Conservation (phyloP, 1,140 invertebrate species). For the Coboldia fuscipes region DNA sequence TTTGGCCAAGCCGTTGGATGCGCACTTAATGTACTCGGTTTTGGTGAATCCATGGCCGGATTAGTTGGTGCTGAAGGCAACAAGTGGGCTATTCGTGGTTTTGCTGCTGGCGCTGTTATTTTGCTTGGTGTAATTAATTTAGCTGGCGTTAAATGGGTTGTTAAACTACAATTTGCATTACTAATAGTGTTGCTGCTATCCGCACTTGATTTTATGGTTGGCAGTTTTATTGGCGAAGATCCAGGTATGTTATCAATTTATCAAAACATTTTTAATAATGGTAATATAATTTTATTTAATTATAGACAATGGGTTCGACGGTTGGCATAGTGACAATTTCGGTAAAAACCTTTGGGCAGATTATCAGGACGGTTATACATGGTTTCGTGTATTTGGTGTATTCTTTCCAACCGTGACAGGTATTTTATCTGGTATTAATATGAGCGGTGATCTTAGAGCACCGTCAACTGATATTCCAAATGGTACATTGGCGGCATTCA, state of each 20-base stretch:
- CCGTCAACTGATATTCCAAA: conserved; percentile 84
- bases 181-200: conserved; percentile 64
- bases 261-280: not conserved
- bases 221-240: conserved; percentile 54
- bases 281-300: conserved; percentile 4
- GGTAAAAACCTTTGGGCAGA: conserved; percentile 60
- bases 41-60: conserved; percentile 84
- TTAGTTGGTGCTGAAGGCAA: conserved; percentile 49
- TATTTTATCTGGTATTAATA: conserved; percentile 89
- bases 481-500: conserved; percentile 78
- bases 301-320: conserved; percentile 60
- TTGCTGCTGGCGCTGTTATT: conserved; percentile 61
- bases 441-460: conserved; percentile 86
- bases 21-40: conserved; percentile 78
- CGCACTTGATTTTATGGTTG: conserved; percentile 72
- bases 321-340: conserved; percentile 62
- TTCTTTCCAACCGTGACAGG: conserved; percentile 87
- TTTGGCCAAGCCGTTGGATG: conserved; percentile 95
- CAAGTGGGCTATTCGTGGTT: conserved; percentile 52
- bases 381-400: conserved; percentile 87
- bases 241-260: conserved; percentile 24
- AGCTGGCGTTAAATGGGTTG: conserved; percentile 83
- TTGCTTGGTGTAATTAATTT: conserved; percentile 71
- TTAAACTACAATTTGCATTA: conserved; percentile 73
- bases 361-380: conserved; percentile 57